phyloP scores from a whole-genome alignment of 2,797 vertebrate species.

The Sebastes flavidus region DNA sequence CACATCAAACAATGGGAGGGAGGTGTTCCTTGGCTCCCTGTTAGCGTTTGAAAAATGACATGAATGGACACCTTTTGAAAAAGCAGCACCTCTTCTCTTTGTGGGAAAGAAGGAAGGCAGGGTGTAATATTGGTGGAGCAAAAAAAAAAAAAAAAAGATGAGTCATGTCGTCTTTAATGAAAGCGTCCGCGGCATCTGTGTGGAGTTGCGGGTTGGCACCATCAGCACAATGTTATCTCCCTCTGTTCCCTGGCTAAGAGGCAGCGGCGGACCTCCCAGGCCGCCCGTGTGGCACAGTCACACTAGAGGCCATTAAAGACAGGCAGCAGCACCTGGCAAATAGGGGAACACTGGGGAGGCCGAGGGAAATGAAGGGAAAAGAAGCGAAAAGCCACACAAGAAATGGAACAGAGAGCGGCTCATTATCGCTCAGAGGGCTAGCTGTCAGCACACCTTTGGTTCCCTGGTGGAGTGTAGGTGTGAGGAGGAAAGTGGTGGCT shows the following conservation, averaged over 20 bases:
- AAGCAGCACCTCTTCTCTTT: constrained; percentile 48
- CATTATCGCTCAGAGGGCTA: constrained; percentile 57
- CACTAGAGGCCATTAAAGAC: constrained; percentile 66
- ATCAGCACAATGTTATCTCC: constrained; percentile 78
- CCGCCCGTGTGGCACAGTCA: constrained; percentile 35
- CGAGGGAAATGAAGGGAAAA: constrained; percentile 46
- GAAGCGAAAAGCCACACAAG: constrained; percentile 13
- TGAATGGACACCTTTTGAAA: constrained; percentile 49
- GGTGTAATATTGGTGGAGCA: constrained; percentile 51
- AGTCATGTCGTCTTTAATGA: constrained; percentile 72
- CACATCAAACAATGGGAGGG: constrained; percentile 50
- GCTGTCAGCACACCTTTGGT: constrained; percentile 27
- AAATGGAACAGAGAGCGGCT: constrained; percentile 51
- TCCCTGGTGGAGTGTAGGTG: not conserved
- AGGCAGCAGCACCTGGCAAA: constrained; percentile 58
- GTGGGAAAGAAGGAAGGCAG: constrained; percentile 23
- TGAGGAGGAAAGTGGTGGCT: not conserved
- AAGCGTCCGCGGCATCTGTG: constrained; percentile 55
- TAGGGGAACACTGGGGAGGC: constrained; percentile 7
- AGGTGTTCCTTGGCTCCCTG: constrained; percentile 54
- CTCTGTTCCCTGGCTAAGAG: constrained; percentile 62
- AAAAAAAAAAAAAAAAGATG: constrained; percentile 39
- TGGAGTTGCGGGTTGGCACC: constrained; percentile 60
- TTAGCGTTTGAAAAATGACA: constrained; percentile 59
- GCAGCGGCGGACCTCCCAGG: constrained; percentile 53